A percentile compares a stretch with the other conserved stretches of the same genome.
phyloP scores from a whole-genome alignment of 2,888 invertebrate species.

The Sinopyrophorus schimmeli region DNA sequence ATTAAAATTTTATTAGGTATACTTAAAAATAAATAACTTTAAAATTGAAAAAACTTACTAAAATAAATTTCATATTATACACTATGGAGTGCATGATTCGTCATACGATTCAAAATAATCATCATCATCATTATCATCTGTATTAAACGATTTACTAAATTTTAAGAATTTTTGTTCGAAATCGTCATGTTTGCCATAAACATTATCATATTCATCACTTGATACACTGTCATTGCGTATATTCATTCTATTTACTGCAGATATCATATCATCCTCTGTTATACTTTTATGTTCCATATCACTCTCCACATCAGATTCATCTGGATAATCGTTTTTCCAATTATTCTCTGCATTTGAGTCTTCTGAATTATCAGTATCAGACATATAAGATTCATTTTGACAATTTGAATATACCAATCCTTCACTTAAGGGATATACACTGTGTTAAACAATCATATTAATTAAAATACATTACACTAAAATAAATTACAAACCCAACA shows the following conservation, averaged over 20 bases:
- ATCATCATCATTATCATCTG: neutral
- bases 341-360: conserved; percentile 81
- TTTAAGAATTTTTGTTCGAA: neutral
- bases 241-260: conserved; percentile 57
- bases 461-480: neutral
- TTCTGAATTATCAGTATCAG: conserved; percentile 60
- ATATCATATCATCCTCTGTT: conserved; percentile 64
- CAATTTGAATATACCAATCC: conserved; percentile 52
- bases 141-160: neutral
- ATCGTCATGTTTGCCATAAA: conserved; percentile 35
- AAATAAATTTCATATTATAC: neutral
- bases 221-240: conserved; percentile 45
- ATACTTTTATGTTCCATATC: conserved; percentile 65
- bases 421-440: conserved; percentile 54
- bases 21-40: neutral
- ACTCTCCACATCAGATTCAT: conserved; percentile 57
- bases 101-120: conserved; percentile 30
- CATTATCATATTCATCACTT: conserved; percentile 52
- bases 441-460: conserved; percentile 35
- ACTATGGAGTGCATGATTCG: conserved; percentile 17
- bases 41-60: neutral
- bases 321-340: conserved; percentile 78
- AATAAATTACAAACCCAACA: conserved; percentile 43
- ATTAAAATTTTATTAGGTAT: neutral
- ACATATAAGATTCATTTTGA: conserved; percentile 48